phyloP scores from a whole-genome alignment of 2,113 vertebrate genomes.

The Smithornis capensis region DNA sequence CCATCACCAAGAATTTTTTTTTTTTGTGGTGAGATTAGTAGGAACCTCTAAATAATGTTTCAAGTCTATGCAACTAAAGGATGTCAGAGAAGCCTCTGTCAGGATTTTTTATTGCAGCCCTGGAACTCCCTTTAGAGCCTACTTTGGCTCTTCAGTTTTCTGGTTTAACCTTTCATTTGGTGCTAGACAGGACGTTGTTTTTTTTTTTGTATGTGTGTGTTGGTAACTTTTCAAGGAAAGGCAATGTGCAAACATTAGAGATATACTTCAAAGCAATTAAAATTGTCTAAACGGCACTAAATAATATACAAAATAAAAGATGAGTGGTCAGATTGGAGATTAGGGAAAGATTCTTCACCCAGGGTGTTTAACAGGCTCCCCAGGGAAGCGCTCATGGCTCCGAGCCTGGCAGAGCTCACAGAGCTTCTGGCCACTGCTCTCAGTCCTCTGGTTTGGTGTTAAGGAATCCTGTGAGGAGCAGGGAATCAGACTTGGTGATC shows the following conservation, averaged over 20 bases:
- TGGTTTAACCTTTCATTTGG: not conserved
- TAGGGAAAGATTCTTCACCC: not conserved
- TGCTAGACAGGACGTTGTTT: not conserved
- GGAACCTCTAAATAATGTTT: not conserved
- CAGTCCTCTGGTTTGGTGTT: accelerated
- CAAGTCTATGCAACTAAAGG: not conserved
- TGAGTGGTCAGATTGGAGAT: not conserved
- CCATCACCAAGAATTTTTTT: not conserved
- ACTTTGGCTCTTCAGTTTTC: not conserved
- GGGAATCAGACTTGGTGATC: not conserved
- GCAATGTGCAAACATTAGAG: accelerated
- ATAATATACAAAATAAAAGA: not conserved
- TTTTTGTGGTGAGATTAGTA: not conserved
- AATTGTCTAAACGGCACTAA: not conserved
- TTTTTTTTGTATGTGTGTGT: not conserved
- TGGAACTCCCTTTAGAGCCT: not conserved
- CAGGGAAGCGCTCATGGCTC: not conserved
- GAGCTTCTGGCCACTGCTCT: not conserved
- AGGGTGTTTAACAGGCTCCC: not conserved
- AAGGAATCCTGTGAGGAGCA: not conserved
- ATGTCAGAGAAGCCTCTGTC: not conserved
- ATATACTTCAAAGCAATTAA: too few relatives aligned
- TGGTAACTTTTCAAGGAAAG: not conserved
- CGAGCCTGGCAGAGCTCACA: not conserved
- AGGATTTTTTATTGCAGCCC: not conserved